Conservation (phyloP, 2,888 invertebrate species). For the Torymus tubicola region DNA sequence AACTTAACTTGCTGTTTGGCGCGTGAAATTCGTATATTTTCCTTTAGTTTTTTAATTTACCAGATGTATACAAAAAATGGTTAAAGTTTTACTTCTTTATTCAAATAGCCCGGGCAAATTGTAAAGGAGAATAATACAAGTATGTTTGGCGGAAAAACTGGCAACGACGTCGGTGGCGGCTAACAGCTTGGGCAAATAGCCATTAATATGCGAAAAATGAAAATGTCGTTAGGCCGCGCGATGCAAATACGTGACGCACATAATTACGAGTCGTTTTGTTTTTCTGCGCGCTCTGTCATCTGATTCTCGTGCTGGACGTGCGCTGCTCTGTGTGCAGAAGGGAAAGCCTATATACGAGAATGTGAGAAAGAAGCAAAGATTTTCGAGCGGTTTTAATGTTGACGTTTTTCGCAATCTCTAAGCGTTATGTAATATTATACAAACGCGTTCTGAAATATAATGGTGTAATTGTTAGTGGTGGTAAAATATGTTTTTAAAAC, state of each 20-base stretch:
- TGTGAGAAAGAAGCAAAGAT: too few relatives aligned
- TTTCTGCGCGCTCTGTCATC: background rate
- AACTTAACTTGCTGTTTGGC: too few relatives aligned
- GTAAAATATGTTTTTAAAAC: too few relatives aligned
- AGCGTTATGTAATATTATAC: too few relatives aligned
- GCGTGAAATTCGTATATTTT: too few relatives aligned
- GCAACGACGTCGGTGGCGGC: background rate
- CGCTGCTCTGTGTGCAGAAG: slow-evolving; percentile 2
- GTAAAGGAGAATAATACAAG: background rate
- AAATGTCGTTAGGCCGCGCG: slow-evolving; percentile 34
- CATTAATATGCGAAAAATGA: slow-evolving; percentile 52
- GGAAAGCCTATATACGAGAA: too few relatives aligned
- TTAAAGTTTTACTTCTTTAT: background rate
- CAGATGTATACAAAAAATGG: too few relatives aligned
- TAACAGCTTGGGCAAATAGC: slow-evolving; percentile 35
- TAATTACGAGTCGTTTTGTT: slow-evolving; percentile 36
- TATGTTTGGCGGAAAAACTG: background rate
- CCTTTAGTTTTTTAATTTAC: too few relatives aligned
- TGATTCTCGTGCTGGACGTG: background rate
- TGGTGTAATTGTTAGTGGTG: too few relatives aligned
- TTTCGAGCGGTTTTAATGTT: too few relatives aligned
- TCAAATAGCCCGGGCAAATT: slow-evolving; percentile 14
- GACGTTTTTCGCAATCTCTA: too few relatives aligned
- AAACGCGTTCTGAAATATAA: too few relatives aligned
- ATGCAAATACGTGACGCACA: slow-evolving; percentile 47